Evolutionary conservation across 2,797 vertebrate species (phyloP).

Genomic region (Eidolon dupreanum): DNA sequence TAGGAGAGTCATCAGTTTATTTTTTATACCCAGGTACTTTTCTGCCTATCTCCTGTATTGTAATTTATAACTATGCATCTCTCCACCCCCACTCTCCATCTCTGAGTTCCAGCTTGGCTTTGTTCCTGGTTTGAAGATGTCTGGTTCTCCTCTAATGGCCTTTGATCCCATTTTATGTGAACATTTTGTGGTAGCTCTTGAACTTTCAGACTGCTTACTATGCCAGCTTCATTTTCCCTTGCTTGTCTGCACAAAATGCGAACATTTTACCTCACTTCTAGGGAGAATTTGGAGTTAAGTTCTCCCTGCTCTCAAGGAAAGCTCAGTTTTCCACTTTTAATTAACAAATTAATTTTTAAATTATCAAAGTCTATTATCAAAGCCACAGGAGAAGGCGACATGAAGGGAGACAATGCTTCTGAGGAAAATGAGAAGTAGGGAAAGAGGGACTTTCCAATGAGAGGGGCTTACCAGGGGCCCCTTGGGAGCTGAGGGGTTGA

Average conservation of each 20-base stretch:
- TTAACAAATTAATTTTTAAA: constrained; percentile 5
- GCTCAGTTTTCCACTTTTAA: not conserved
- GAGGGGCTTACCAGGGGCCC: not conserved
- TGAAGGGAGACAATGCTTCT: not conserved
- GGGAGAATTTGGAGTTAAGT: constrained; percentile 1
- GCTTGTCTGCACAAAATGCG: not conserved
- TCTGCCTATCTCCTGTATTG: not conserved
- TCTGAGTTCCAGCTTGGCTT: not conserved
- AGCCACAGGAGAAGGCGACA: not conserved
- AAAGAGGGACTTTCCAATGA: not conserved
- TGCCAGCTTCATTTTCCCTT: not conserved
- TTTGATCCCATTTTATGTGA: constrained; percentile 30
- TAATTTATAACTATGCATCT: not conserved
- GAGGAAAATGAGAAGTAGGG: not conserved
- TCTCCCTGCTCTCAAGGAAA: not conserved
- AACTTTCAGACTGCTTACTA: not conserved
- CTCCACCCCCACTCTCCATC: not conserved
- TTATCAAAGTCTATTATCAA: not conserved
- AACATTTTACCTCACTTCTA: not conserved
- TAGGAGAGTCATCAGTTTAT: not conserved
- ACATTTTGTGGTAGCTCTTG: not conserved
- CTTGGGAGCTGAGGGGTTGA: not conserved
- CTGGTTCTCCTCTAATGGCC: constrained; percentile 10
- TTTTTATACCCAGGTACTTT: not conserved
- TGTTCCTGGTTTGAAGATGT: constrained; percentile 2